Evolutionary conservation across 92 coral and sea anemone genomes (phyloP), one percentile per base, ranked within the genome.

Genomic region (Zoanthus sociatus): DNA sequence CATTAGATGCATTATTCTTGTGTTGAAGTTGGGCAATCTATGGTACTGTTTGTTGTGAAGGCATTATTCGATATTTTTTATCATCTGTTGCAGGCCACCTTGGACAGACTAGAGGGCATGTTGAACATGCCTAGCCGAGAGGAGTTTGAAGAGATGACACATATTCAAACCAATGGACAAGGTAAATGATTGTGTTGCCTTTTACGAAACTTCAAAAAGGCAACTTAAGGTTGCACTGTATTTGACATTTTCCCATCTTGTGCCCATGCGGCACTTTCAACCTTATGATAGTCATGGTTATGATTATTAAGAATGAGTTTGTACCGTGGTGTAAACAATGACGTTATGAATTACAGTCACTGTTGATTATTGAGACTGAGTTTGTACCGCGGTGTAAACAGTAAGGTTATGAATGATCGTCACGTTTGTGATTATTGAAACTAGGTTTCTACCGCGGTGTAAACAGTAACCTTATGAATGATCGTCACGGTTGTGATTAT

Each of bases 81-180:
- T 37, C 42, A 5, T 7, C 72, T 69, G 46, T 31, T 73, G 17
- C 85, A 96, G 97, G 98, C 97, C 37, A 97, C 95, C 8, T 93
- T 97, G 74, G 97, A 92, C 10, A 82, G 97, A 66, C 90, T 97
- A 50, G 98, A 97, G 79, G 92, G 92, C 18, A 85, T 86, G 31
- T 83, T 97, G 16, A 95, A 93, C 56, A 89, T 92, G 91, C 95
- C 91, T 20, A 87, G 92, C 58, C 96, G 88, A 76, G 91, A 90
- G 58, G 95, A 97, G 20, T 90, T 94, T 88, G 91, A 78, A 20
- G 84, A 88, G 20, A 93, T 94, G 94, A 92, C 94, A 7, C 93
- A 83, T 3, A 32, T 18, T 37, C 93, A 87, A 4, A 47, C 68
- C 20, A 93, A 88, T 87, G 94, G 90, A 3, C 95, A 87, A 71